A percentile compares a stretch with the other conserved stretches of the same genome.
Conservation (phyloP, 2,113 vertebrate species). For the Callocephalon fimbriatum region DNA sequence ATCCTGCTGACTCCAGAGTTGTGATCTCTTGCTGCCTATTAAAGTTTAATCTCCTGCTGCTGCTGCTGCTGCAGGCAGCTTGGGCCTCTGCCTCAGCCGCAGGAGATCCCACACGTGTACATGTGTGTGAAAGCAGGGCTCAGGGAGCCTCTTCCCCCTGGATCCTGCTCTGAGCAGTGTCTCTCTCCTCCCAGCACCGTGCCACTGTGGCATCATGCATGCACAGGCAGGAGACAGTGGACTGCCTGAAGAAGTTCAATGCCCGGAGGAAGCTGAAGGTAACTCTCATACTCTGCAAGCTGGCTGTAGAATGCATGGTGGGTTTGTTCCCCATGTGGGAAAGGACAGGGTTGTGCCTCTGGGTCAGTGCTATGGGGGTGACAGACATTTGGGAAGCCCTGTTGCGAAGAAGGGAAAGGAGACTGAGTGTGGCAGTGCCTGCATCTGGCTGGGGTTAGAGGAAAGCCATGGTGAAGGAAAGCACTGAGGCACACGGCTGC, state of each 20-base stretch:
- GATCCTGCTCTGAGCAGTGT: background rate
- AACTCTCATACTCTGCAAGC: background rate
- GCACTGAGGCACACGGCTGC: background rate
- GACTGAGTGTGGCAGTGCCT: background rate
- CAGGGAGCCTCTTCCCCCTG: background rate
- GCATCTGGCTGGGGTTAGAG: background rate
- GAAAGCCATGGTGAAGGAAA: background rate
- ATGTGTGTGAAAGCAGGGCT: background rate
- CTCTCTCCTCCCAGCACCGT: slow-evolving; percentile 83
- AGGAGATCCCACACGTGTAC: background rate
- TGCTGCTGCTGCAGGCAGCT: background rate
- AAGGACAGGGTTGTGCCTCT: background rate
- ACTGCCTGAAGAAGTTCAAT: slow-evolving; percentile 98
- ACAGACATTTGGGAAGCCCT: background rate
- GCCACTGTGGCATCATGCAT: slow-evolving; percentile 96
- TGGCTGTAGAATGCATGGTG: background rate
- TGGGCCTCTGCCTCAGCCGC: rapidly evolving
- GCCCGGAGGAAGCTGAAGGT: slow-evolving; percentile 96
- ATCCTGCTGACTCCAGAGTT: slow-evolving; percentile 5
- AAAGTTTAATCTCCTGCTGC: slow-evolving; percentile 2
- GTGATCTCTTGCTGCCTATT: background rate
- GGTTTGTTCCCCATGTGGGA: background rate
- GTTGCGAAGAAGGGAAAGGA: background rate
- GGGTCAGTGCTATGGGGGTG: background rate
- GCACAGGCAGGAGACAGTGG: slow-evolving; percentile 97